Evolutionary conservation across 2,888 invertebrate species (phyloP), one percentile per base, ranked within the genome.

Genomic region (Atrina japonica): DNA sequence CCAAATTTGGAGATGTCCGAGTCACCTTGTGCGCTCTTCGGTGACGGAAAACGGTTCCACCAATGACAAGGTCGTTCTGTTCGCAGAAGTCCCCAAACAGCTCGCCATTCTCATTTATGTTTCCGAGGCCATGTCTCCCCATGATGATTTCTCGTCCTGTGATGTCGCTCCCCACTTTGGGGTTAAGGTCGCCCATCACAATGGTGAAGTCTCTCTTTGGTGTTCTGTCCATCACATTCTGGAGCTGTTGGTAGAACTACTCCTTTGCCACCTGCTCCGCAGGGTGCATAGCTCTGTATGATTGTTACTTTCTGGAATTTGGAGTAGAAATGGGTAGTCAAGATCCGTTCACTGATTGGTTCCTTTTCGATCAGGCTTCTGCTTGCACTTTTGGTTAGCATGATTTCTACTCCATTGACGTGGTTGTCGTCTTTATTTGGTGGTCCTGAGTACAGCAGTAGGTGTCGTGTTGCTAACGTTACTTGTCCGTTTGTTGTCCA

Each of bases 101-200:
- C 29, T 60, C 60, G 2, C 60, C 45, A 60, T 60, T 60, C 47
- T 60, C 60, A 60, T 43, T 60, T 47, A 45, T 45, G 18, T 25
- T 60, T 1, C 58, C 2, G 25, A 41, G 5, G 14, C 5, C 21
- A 5, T 58, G 7, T 58, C 25, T 58, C 5, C 47, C 60, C 29
- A 47, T 27, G 6, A 60, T 30, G 45, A 45, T 27, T 25, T 60
- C 60, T 18, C 29, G 11, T 27, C 47, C 60, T 3, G 18, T 27
- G 29, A 29, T 60, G 18, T 27, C 27, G 18, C 30, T 25, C 11
- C 60, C 60, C 2, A 60, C 47, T 60, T 60, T 60, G 7, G 61
- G 9, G 50, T 45, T 49, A 14, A 59, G 41, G 25, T 59, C 59
- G 18, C 43, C 41, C 59, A 59, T 58, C 29, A 61, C 18, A 2